Conservation (phyloP, 2,888 invertebrate genomes). For the Eretmocerus hayati region DNA sequence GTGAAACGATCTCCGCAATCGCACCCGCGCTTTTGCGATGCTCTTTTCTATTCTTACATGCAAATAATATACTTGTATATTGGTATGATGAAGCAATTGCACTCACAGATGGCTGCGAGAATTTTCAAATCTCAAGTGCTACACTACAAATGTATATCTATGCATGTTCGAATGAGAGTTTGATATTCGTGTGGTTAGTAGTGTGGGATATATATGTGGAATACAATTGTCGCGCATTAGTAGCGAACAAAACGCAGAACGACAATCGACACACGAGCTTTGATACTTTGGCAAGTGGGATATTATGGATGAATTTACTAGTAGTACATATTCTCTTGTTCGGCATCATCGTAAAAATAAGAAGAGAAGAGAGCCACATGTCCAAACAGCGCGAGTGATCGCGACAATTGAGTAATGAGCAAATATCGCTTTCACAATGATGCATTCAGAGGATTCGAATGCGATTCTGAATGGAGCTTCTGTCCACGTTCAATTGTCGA, state of each 20-base stretch:
- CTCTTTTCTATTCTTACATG: conserved; percentile 35
- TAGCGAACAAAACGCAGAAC: conserved; percentile 43
- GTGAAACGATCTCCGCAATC: conserved; percentile 32
- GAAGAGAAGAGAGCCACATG: conserved; percentile 35
- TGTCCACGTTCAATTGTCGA: no score
- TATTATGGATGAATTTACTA: no score
- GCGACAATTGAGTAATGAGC: not conserved
- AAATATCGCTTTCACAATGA: not conserved
- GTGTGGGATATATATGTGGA: no score
- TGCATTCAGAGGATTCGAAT: no score
- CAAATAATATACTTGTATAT: no score
- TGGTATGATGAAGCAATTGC: no score
- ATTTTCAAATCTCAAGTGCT: no score
- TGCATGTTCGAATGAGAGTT: no score
- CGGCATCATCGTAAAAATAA: conserved; percentile 4
- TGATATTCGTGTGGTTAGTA: no score
- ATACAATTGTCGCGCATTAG: conserved; percentile 46
- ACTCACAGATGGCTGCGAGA: conserved; percentile 39
- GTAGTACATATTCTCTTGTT: not conserved
- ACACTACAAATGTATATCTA: no score
- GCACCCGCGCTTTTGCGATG: conserved; percentile 32
- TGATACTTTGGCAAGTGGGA: no score
- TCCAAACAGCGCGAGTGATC: conserved; percentile 32
- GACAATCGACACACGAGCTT: conserved; percentile 40
- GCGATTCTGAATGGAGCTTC: no score